A percentile compares a stretch with the other conserved stretches of the same genome.
These are phyloP conservation scores for Tanypteryx hageni DNA, from an alignment of 2,888 invertebrate species.

Conservation along the genomic window DNA sequence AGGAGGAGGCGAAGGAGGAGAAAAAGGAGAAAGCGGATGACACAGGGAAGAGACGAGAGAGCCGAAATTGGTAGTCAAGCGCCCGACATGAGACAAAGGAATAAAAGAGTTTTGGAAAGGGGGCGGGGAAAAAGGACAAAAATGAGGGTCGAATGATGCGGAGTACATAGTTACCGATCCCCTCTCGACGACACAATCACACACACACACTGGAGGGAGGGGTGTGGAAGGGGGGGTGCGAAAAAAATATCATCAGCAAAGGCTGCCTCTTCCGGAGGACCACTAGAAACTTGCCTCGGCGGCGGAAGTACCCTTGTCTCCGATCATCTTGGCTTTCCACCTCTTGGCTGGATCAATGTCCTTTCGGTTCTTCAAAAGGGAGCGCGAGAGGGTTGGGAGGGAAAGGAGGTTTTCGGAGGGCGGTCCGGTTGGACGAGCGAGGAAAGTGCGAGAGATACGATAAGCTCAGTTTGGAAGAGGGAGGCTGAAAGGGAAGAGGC, in stretches of 20 bases:
- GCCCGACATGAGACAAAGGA: background rate
- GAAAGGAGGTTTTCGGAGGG: background rate
- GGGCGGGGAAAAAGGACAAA: background rate
- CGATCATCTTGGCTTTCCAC: constrained; percentile 30
- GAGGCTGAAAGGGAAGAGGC: background rate
- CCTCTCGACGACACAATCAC: background rate
- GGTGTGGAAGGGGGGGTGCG: background rate
- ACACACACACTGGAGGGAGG: no score
- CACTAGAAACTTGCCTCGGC: background rate
- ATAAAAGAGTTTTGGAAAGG: background rate
- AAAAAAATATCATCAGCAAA: background rate
- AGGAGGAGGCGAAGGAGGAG: background rate
- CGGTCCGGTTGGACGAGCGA: background rate
- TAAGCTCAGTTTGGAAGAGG: constrained; percentile 15
- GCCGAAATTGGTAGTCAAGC: constrained; percentile 20
- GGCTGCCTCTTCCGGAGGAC: background rate
- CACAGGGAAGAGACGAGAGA: background rate
- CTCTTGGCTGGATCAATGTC: constrained; percentile 34
- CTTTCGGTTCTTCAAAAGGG: background rate
- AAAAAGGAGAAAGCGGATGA: background rate
- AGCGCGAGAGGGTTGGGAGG: no score
- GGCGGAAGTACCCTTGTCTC: constrained; percentile 15
- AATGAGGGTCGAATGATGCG: background rate
- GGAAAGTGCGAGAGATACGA: constrained; percentile 39
- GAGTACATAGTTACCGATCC: background rate